Evolutionary conservation across 2,113 vertebrate species (phyloP), one percentile per base, ranked within the genome.

Genomic region (Plotosus lineatus): DNA sequence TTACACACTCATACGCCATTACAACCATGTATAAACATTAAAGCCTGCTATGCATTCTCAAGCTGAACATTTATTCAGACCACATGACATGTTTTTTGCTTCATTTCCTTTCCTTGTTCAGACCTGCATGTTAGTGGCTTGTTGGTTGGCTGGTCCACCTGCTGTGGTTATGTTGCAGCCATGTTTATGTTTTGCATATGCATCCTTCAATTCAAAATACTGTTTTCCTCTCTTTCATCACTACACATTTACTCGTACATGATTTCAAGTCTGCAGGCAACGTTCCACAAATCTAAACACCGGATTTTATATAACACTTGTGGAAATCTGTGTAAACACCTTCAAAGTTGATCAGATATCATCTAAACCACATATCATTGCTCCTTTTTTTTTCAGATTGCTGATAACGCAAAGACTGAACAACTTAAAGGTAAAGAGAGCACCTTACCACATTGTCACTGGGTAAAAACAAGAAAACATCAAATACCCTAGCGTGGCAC

Each of bases 371-470:
- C 12, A 17, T 31, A 26, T 4, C 10, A 0, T 9, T 28, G 0
- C 4, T 71, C n/a, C 4, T 71, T 19, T 48, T 7, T 71, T 28
- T 48, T 71, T 17, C 55, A 65, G 44, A 36, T 1, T 1, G 0
- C 19, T 36, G 50, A 23, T 14, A 0, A 1, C 0, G 19, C 15
- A 23, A 19, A 23, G 17, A 9, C n/a, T 23, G 50, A 15, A 3
- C 65, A 63, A 33, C 51, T 3, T 31, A 56, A 71, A 79, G 77
- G 77, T 79, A 79, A 6, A 26, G 6, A 28, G 33, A 7, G 2
- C 36, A 26, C 9, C 23, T 3, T 6, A 12, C 21, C 38, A 42
- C 36, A n/a, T n/a, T n/a, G n/a, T n/a, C n/a, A 17, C 3, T 4
- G 33, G 36, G 33, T 21, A 6, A 21, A 38, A 65, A 23, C 36